A percentile compares a stretch with the other conserved stretches of the same genome.
These are phyloP conservation scores for Polypterus senegalus DNA, from an alignment of 2,113 vertebrate species.

Conservation along the genomic window DNA sequence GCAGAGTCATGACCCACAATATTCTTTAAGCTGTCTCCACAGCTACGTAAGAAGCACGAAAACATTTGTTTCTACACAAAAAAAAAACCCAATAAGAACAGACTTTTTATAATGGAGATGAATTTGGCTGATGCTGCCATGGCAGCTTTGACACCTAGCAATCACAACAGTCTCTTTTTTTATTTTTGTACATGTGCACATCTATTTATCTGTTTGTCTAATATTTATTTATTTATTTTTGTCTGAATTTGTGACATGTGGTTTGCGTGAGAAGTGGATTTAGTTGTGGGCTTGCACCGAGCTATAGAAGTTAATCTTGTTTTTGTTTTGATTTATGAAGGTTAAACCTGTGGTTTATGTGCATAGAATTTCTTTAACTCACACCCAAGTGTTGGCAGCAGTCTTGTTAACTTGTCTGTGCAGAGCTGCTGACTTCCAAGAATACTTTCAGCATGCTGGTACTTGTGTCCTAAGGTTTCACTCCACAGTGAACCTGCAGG, in stretches of 20 bases:
- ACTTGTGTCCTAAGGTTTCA: not conserved
- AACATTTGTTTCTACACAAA: slow-evolving; percentile 4
- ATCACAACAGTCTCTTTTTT: too few relatives aligned
- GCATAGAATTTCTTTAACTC: slow-evolving; percentile 12
- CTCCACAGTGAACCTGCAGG: not conserved
- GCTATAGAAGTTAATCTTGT: slow-evolving; percentile 13
- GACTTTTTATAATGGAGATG: not conserved
- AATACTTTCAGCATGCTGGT: not conserved
- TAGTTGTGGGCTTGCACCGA: slow-evolving; percentile 7
- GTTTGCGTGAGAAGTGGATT: slow-evolving; percentile 10
- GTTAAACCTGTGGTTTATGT: slow-evolving; percentile 10
- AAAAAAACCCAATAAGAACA: not conserved
- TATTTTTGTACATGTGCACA: too few relatives aligned
- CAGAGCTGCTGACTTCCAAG: not conserved
- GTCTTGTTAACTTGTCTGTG: not conserved
- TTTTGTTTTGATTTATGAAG: slow-evolving; percentile 11
- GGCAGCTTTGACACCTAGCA: too few relatives aligned
- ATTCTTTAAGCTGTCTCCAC: not conserved
- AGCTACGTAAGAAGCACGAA: not conserved
- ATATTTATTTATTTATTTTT: too few relatives aligned
- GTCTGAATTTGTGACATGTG: not conserved
- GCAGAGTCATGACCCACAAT: not conserved
- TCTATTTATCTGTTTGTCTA: not conserved
- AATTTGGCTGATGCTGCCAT: too few relatives aligned
- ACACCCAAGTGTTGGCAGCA: not conserved